phyloP scores from a whole-genome alignment of 2,113 vertebrate genomes.

The Ginglymostoma cirratum region DNA sequence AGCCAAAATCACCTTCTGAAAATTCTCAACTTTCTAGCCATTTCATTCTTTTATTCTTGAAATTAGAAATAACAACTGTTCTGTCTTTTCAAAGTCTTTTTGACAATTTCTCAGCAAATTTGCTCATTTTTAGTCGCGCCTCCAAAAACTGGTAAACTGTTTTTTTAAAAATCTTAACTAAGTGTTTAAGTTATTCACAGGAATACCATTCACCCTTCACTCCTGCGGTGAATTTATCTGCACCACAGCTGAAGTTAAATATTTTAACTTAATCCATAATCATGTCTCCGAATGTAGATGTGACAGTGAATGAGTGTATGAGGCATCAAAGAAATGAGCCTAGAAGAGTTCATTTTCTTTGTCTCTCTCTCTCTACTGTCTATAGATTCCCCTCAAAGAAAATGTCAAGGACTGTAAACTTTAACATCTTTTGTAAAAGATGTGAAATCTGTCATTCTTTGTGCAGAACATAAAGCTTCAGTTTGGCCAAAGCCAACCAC shows the following conservation, averaged over 20 bases:
- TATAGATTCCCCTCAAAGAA: background rate
- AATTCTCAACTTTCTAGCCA: too few species aligned
- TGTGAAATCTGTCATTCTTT: background rate
- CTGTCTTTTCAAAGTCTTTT: background rate
- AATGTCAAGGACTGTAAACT: background rate
- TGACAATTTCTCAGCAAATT: background rate
- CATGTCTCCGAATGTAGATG: background rate
- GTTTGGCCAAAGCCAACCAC: background rate
- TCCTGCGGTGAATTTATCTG: background rate
- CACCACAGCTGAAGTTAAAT: background rate
- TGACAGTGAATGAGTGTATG: background rate
- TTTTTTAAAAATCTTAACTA: background rate
- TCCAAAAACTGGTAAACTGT: background rate
- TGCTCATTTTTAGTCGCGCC: background rate
- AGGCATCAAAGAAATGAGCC: background rate
- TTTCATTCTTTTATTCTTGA: background rate
- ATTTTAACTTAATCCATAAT: background rate
- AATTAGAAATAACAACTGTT: background rate
- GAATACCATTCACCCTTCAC: background rate
- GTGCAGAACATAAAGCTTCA: background rate
- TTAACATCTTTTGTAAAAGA: background rate
- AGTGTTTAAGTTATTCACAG: background rate
- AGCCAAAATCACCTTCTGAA: too few species aligned
- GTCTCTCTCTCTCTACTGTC: background rate
- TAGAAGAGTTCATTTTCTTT: background rate